A percentile compares a stretch with the other conserved stretches of the same genome.
phyloP scores from a whole-genome alignment of 2,113 vertebrate genomes.

The Epinephelus lanceolatus region DNA sequence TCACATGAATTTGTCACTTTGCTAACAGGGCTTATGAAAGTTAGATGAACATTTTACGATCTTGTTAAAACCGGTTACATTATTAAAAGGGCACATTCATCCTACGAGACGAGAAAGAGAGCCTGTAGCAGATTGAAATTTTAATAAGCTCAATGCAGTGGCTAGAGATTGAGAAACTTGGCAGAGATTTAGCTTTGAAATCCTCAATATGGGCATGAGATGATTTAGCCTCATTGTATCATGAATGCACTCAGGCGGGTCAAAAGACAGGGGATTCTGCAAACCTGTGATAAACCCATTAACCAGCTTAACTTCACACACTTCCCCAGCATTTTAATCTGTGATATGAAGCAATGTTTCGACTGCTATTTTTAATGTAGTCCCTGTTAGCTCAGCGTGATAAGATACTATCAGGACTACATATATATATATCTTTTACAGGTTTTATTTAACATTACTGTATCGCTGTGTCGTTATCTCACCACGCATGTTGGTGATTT shows the following conservation, averaged over 20 bases:
- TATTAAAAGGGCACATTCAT: constrained; percentile 85
- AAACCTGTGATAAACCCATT: constrained; percentile 73
- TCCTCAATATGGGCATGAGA: constrained; percentile 57
- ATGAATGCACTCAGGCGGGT: constrained; percentile 52
- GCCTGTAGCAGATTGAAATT: constrained; percentile 78
- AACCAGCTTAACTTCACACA: constrained; percentile 60
- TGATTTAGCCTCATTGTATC: constrained; percentile 67
- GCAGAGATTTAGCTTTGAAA: constrained; percentile 74
- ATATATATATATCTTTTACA: constrained; percentile 4
- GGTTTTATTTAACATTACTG: constrained; percentile 3
- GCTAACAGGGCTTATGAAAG: constrained; percentile 85
- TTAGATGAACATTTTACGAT: constrained; percentile 85
- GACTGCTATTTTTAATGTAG: constrained; percentile 18
- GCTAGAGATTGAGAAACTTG: constrained; percentile 71
- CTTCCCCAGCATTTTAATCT: constrained; percentile 52
- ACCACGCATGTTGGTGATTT: not conserved
- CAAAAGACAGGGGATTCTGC: constrained; percentile 63
- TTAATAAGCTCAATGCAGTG: constrained; percentile 79
- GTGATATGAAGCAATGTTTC: constrained; percentile 47
- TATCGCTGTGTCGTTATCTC: not conserved
- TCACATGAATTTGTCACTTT: constrained; percentile 69
- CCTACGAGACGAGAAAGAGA: constrained; percentile 70
- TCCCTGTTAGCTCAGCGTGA: constrained; percentile 1
- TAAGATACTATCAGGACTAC: not conserved
- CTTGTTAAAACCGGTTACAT: constrained; percentile 87